Conservation (phyloP, 2,888 invertebrate species). For the Amitus sp. region DNA sequence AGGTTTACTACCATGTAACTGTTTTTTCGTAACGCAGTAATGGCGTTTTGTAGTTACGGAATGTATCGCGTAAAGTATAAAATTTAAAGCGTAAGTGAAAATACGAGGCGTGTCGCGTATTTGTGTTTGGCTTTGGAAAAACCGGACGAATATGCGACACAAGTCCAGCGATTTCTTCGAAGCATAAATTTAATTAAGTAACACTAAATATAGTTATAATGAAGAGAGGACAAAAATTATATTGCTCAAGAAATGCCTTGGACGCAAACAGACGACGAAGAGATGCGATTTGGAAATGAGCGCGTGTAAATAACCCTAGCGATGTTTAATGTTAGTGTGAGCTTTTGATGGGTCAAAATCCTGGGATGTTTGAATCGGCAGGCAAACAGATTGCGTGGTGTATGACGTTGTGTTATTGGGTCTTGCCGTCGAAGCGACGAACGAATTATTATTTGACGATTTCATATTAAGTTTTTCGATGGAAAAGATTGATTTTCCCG, state of each 20-base stretch:
- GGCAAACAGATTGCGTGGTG: slow-evolving; percentile 43
- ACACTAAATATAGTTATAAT: slow-evolving; percentile 19
- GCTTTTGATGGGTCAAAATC: slow-evolving; percentile 41
- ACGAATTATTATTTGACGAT: slow-evolving; percentile 15
- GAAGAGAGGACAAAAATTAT: slow-evolving; percentile 43
- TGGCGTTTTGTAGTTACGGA: not conserved
- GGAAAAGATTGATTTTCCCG: too few species aligned
- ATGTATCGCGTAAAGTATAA: slow-evolving; percentile 6
- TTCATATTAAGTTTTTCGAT: not conserved
- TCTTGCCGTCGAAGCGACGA: slow-evolving; percentile 23
- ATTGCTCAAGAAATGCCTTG: slow-evolving; percentile 62
- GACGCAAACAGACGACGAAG: slow-evolving; percentile 41
- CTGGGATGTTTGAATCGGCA: slow-evolving; percentile 37
- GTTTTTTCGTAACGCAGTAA: slow-evolving; percentile 1
- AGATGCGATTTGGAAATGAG: slow-evolving; percentile 45
- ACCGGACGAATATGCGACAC: not conserved
- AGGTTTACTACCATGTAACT: not conserved
- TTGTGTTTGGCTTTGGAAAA: not conserved
- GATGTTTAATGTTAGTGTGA: slow-evolving; percentile 37
- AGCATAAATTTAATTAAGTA: slow-evolving; percentile 7
- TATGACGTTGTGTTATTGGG: slow-evolving; percentile 40
- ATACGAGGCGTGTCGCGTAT: not conserved
- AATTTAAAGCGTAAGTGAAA: not conserved
- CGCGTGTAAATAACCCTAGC: slow-evolving; percentile 47
- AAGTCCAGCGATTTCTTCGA: not conserved